Evolutionary conservation across 2,797 vertebrate genomes (phyloP).

Genomic region (Amniataba percoides): DNA sequence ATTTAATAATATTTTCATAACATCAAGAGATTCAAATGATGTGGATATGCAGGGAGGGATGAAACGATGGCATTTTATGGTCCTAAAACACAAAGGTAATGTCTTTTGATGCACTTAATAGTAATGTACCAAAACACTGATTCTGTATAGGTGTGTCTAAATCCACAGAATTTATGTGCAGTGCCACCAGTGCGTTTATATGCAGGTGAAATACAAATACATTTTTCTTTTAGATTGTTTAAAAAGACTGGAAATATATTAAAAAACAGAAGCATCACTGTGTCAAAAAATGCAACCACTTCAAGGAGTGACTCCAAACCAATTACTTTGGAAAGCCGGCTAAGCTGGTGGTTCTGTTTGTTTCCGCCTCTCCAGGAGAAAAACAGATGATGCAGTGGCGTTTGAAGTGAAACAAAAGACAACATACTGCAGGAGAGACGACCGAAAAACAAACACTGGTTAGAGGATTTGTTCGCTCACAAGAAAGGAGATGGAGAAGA

Average conservation of each 20-base stretch:
- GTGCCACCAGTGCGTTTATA: conserved; percentile 12
- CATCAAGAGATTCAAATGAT: not conserved
- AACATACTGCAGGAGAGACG: conserved; percentile 34
- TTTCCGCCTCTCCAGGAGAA: conserved; percentile 50
- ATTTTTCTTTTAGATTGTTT: conserved; percentile 18
- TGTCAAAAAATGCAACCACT: conserved; percentile 48
- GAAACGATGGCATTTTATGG: not conserved
- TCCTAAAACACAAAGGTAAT: not conserved
- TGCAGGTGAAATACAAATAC: not conserved
- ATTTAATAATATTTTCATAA: not conserved
- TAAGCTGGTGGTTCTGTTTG: conserved; percentile 58
- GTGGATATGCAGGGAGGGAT: not conserved
- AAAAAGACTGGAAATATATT: conserved; percentile 29
- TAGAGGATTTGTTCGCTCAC: conserved; percentile 61
- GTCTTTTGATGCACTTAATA: not conserved
- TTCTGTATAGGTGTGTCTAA: not conserved
- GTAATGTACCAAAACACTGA: not conserved
- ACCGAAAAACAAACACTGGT: conserved; percentile 61
- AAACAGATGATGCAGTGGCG: conserved; percentile 43
- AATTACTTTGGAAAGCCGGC: conserved; percentile 69
- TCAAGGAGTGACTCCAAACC: conserved; percentile 60
- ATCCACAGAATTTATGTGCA: not conserved
- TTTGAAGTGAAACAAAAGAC: conserved; percentile 77
- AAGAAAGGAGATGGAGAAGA: conserved; percentile 21
- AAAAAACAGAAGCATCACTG: conserved; percentile 21